phyloP scores from a whole-genome alignment of 2,113 vertebrate genomes.

The Chaenogobius annularis region DNA sequence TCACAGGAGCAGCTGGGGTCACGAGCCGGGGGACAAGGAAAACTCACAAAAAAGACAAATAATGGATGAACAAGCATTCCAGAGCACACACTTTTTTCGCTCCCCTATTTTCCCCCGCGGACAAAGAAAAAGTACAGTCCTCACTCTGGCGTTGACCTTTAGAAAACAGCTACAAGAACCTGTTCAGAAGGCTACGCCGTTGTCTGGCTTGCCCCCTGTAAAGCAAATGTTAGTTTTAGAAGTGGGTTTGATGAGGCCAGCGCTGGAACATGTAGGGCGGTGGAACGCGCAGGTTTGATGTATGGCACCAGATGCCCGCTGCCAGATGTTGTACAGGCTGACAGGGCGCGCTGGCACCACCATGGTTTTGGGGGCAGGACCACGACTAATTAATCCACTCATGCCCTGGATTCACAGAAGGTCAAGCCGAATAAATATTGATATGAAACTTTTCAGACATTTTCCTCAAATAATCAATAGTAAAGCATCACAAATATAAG shows the following conservation, averaged over 20 bases:
- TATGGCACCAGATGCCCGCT: constrained; percentile 78
- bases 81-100: not conserved
- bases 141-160: constrained; percentile 45
- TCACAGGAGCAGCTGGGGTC: constrained; percentile 49
- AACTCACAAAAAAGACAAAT: constrained; percentile 11
- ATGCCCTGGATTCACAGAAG: constrained; percentile 61
- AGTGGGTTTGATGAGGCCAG: constrained; percentile 65
- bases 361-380: constrained; percentile 59
- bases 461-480: not conserved
- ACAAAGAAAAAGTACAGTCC: constrained; percentile 12
- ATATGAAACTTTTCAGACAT: not conserved
- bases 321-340: constrained; percentile 76
- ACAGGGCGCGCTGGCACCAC: constrained; percentile 65
- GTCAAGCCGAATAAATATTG: constrained; percentile 57
- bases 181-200: constrained; percentile 33
- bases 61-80: constrained; percentile 40
- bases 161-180: constrained; percentile 27
- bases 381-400: constrained; percentile 74
- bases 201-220: constrained; percentile 18
- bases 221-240: constrained; percentile 75
- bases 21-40: constrained; percentile 6
- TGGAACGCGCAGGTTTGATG: constrained; percentile 69
- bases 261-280: constrained; percentile 48
- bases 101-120: constrained; percentile 11
- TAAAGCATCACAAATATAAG: too few species aligned